Base-by-base conservation (phyloP, 2,888 invertebrate species). In the Marronus borbonicus region DNA sequence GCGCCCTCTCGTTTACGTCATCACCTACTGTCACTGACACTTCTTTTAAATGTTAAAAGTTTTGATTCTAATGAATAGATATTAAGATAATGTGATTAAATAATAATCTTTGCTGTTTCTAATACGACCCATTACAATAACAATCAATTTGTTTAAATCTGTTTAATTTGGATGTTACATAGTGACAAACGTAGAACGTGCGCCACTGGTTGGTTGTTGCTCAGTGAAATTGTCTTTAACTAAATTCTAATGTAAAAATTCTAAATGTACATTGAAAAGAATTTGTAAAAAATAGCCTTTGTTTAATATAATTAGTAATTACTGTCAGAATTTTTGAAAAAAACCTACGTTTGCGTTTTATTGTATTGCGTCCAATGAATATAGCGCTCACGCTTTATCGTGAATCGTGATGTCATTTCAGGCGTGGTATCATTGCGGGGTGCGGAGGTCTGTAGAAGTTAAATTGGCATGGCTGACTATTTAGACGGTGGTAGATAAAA, bases 401-500 rank as follows among this genome's bases (percentile, higher is more conserved):
- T 75, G 76, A 76, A 55, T 72, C 72, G 79, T 75, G 76, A 76
- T 75, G 77, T 78, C 80, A 80, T 77, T 78, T 78, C 80, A 80
- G 81, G 80, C 81, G 81, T 80, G 80, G 80, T 66, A 69, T 75
- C 80, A 72, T 77, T 78, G 81, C 80, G 83, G 84, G 84, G 83
- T 81, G 82, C 84, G 87, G 85, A 85, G 86, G 81, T 82, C 80
- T 83, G 83, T 83, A 83, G 82, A 83, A 83, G 84, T 84, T 85
- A 88, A 87, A 87, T 86, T 88, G 86, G 88, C 88, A 88, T 88
- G 87, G 87, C 87, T 85, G 87, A 86, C 85, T 81, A 81, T 72
- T 85, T 84, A 69, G 70, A 77, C 58, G 77, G 69, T 77, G 77
- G 69, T 70, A 58, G 17, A 72, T 72, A 70, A 77, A 77, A 77